Conservation (phyloP, 2,888 invertebrate genomes). For the Chironomus tentans region DNA sequence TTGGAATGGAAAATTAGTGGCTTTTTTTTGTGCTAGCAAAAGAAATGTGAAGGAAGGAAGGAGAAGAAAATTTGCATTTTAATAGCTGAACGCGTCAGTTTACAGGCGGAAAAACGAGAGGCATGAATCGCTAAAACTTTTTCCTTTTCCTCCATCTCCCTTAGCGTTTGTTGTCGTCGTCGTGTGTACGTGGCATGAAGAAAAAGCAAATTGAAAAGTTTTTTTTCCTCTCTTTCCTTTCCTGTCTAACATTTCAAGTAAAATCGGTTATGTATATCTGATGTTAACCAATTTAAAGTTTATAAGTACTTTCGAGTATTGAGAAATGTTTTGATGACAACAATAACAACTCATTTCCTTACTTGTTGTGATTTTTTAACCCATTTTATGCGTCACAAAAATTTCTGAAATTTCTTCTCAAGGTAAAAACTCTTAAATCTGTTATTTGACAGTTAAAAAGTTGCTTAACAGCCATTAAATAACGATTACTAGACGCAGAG, state of each 20-base stretch:
- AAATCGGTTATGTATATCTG: background rate
- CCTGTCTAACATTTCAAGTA: background rate
- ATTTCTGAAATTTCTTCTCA: background rate
- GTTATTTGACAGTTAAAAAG: too few species aligned
- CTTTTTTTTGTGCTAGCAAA: too few species aligned
- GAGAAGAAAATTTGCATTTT: slow-evolving; percentile 7
- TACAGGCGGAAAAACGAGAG: background rate
- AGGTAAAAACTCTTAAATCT: too few species aligned
- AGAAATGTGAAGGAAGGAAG: background rate
- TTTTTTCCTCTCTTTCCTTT: background rate
- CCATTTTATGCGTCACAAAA: background rate
- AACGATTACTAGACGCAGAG: too few species aligned
- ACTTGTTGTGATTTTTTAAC: background rate
- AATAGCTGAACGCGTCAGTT: background rate
- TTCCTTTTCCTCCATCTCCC: background rate
- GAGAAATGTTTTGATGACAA: background rate
- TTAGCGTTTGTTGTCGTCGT: background rate
- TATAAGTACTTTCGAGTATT: background rate
- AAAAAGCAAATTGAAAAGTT: background rate
- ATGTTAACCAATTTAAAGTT: slow-evolving; percentile 5
- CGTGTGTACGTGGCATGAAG: background rate
- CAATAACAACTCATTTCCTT: background rate
- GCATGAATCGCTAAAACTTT: background rate
- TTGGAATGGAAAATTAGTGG: background rate
- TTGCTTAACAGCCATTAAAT: too few species aligned